phyloP scores from a whole-genome alignment of 30 jellyfish, hydroid and myxozoan genomes.

The Aurelia sp. region DNA sequence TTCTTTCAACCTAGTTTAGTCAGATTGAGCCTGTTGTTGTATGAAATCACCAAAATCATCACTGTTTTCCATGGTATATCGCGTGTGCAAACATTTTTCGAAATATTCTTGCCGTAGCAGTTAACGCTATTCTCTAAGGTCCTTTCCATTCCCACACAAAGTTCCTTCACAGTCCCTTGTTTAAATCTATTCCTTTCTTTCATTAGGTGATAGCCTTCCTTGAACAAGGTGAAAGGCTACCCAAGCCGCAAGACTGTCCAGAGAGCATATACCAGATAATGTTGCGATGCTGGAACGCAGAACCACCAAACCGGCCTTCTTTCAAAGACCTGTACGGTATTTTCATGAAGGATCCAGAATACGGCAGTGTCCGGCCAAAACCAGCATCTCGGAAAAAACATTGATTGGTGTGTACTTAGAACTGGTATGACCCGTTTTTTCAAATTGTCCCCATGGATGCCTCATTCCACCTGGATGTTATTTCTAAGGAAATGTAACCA shows the following conservation, averaged over 20 bases:
- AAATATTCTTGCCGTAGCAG: too few species aligned
- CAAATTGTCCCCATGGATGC: neutral
- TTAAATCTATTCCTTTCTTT: neutral
- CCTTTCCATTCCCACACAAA: too few species aligned
- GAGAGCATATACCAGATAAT: constrained; percentile 79
- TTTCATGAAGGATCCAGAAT: constrained; percentile 93
- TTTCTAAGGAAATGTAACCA: too few species aligned
- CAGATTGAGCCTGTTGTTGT: too few species aligned
- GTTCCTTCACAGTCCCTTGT: too few species aligned
- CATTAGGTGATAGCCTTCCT: constrained; percentile 81
- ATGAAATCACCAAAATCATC: too few species aligned
- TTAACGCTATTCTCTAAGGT: too few species aligned
- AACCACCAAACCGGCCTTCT: constrained; percentile 89
- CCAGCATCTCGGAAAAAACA: constrained; percentile 12
- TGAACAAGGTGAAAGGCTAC: constrained; percentile 85
- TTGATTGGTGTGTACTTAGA: neutral
- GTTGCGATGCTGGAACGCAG: constrained; percentile 92
- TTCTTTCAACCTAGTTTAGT: too few species aligned
- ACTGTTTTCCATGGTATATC: too few species aligned
- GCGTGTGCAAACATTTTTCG: too few species aligned
- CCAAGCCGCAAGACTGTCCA: constrained; percentile 86
- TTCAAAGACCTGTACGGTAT: constrained; percentile 79
- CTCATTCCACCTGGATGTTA: too few species aligned
- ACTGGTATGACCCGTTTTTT: neutral
- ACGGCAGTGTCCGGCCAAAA: constrained; percentile 66